Evolutionary conservation across 2,888 invertebrate species (phyloP).

Genomic region (Luperina nickerlii): DNA sequence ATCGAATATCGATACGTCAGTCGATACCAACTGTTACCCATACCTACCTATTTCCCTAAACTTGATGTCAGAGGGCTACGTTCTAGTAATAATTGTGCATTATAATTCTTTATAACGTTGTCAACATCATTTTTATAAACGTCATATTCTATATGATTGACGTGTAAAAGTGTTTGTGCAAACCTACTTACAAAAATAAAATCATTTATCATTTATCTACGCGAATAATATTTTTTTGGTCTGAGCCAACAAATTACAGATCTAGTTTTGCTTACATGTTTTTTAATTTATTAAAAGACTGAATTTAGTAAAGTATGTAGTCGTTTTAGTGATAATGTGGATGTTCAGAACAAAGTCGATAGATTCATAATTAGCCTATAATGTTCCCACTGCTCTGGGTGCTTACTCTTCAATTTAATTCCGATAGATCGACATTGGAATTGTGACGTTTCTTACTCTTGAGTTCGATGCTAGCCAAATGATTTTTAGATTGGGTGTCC

Average conservation of each 20-base stretch:
- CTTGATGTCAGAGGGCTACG: slow-evolving; percentile 25
- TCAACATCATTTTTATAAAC: slow-evolving; percentile 27
- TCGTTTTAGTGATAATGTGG: background rate
- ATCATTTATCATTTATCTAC: background rate
- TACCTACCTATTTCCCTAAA: slow-evolving; percentile 2
- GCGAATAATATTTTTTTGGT: slow-evolving; percentile 21
- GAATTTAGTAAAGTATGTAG: background rate
- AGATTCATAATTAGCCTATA: too few relatives aligned
- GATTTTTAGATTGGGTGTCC: too few relatives aligned
- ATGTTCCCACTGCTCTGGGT: background rate
- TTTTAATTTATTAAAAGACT: slow-evolving; percentile 8
- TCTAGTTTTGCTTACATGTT: slow-evolving; percentile 7
- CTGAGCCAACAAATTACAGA: slow-evolving; percentile 24
- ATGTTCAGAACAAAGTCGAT: background rate
- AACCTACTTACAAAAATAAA: too few relatives aligned
- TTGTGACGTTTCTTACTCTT: too few relatives aligned
- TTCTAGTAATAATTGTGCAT: slow-evolving; percentile 3
- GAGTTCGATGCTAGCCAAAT: too few relatives aligned
- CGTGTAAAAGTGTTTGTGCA: too few relatives aligned
- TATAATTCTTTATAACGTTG: slow-evolving; percentile 2
- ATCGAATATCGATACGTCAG: slow-evolving; percentile 23
- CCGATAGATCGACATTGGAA: too few relatives aligned
- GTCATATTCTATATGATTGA: background rate
- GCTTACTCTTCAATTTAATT: too few relatives aligned
- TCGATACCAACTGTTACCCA: slow-evolving; percentile 1